Evolutionary conservation across 2,888 invertebrate genomes (phyloP).

Genomic region (Ectobius pallidus): DNA sequence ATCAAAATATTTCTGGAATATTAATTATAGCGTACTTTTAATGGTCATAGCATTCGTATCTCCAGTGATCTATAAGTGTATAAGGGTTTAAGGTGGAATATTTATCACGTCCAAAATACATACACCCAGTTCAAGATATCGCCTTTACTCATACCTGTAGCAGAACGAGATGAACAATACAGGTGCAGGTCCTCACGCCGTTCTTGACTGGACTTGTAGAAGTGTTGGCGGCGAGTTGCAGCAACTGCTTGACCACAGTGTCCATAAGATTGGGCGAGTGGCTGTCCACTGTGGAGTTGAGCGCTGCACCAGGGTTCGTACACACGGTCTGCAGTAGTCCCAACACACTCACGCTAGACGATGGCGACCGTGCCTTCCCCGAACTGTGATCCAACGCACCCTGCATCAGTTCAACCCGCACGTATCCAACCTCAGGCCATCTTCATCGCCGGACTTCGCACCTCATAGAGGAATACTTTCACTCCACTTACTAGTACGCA

Average conservation of each 20-base stretch:
- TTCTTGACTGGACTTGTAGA: conserved; percentile 43
- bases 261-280: conserved; percentile 32
- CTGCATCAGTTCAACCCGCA: not conserved
- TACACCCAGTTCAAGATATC: too few species aligned
- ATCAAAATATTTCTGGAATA: too few species aligned
- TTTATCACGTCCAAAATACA: too few species aligned
- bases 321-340: conserved; percentile 42
- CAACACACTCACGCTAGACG: conserved; percentile 34
- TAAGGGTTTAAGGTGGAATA: too few species aligned
- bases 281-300: not conserved
- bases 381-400: conserved; percentile 3
- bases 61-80: too few species aligned
- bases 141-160: conserved; percentile 28
- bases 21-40: too few species aligned
- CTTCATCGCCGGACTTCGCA: too few species aligned
- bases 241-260: conserved; percentile 38
- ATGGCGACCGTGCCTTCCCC: not conserved
- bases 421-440: not conserved
- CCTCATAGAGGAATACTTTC: too few species aligned
- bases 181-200: conserved; percentile 48
- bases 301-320: conserved; percentile 31
- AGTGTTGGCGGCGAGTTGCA: conserved; percentile 31
- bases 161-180: conserved; percentile 49
- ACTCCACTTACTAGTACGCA: too few species aligned
- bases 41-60: too few species aligned